Percentiles rank a stretch among this genome's conserved stretches.
Evolutionary conservation across 2,888 invertebrate species (phyloP).

Genomic region (Apodemia hepburni): DNA sequence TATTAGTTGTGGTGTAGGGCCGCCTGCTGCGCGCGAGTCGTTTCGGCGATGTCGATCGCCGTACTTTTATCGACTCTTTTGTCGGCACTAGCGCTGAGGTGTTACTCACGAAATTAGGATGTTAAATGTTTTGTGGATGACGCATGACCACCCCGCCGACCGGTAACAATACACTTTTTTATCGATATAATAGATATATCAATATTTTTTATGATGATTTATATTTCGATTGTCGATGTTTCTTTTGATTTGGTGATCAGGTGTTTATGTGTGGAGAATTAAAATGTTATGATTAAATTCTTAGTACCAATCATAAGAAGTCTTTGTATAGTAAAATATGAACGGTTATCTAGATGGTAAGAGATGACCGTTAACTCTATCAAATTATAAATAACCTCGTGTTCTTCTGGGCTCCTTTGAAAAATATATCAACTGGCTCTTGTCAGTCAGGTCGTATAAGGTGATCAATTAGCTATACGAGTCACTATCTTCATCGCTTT

Average conservation of each 20-base stretch:
- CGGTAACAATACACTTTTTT: conserved; percentile 35
- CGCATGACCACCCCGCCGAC: conserved; percentile 58
- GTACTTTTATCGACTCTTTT: conserved; percentile 73
- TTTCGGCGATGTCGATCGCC: conserved; percentile 50
- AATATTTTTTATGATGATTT: conserved; percentile 49
- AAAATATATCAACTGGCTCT: too few species aligned
- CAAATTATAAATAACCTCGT: too few species aligned
- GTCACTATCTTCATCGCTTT: too few species aligned
- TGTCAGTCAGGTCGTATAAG: too few species aligned
- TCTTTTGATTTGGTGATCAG: conserved; percentile 10
- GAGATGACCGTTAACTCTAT: too few species aligned
- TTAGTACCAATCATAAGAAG: background rate
- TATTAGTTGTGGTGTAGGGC: conserved; percentile 61
- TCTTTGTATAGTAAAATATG: background rate
- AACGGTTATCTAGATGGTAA: too few species aligned
- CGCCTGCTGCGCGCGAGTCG: conserved; percentile 61
- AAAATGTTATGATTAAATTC: conserved; percentile 1
- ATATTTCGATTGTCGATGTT: conserved; percentile 23
- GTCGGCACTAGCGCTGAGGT: conserved; percentile 74
- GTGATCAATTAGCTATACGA: too few species aligned
- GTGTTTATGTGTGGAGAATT: conserved; percentile 3
- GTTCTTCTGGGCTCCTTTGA: too few species aligned
- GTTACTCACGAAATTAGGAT: conserved; percentile 76
- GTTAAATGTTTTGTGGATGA: conserved; percentile 74
- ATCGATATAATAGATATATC: conserved; percentile 64